These are phyloP conservation scores for Scaptomyza graminum DNA, from an alignment of 1,140 invertebrate species.

Conservation along the genomic window DNA sequence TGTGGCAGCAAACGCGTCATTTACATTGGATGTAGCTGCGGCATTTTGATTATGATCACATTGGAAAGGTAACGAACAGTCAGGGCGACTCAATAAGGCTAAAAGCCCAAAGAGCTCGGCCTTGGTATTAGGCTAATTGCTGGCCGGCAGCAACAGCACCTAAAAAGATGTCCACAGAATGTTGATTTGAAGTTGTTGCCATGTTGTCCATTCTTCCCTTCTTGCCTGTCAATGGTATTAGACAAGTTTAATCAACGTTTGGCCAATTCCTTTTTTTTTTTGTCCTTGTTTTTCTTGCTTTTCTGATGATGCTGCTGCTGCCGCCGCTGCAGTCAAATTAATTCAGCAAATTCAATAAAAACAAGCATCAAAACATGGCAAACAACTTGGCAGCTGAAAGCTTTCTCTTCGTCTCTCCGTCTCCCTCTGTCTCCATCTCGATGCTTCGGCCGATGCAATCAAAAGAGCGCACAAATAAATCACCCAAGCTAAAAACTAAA, in stretches of 20 bases:
- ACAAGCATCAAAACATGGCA: conserved; percentile 75
- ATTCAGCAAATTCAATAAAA: conserved; percentile 82
- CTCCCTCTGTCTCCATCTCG: conserved; percentile 38
- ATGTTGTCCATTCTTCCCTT: not conserved
- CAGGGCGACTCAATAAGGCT: conserved; percentile 61
- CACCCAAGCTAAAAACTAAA: conserved; percentile 72
- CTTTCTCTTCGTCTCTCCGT: not conserved
- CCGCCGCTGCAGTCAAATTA: conserved; percentile 67
- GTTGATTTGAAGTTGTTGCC: not conserved
- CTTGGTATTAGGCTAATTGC: conserved; percentile 77
- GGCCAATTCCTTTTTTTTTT: conserved; percentile 43
- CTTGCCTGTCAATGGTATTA: conserved; percentile 60
- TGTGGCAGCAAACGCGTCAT: not conserved
- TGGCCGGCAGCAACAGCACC: conserved; percentile 32
- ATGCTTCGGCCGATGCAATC: conserved; percentile 64
- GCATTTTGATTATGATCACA: conserved; percentile 47
- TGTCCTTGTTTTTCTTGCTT: conserved; percentile 27
- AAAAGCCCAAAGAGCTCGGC: conserved; percentile 65
- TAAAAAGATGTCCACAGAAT: conserved; percentile 61
- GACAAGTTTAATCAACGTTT: conserved; percentile 74
- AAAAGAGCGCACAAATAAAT: conserved; percentile 79
- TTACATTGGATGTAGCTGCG: conserved; percentile 7
- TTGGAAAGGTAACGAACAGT: conserved; percentile 5
- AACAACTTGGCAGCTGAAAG: conserved; percentile 51
- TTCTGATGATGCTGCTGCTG: conserved; percentile 4